Base-by-base conservation (phyloP, 1,140 invertebrate genomes). In the Metaphire vulgaris region DNA sequence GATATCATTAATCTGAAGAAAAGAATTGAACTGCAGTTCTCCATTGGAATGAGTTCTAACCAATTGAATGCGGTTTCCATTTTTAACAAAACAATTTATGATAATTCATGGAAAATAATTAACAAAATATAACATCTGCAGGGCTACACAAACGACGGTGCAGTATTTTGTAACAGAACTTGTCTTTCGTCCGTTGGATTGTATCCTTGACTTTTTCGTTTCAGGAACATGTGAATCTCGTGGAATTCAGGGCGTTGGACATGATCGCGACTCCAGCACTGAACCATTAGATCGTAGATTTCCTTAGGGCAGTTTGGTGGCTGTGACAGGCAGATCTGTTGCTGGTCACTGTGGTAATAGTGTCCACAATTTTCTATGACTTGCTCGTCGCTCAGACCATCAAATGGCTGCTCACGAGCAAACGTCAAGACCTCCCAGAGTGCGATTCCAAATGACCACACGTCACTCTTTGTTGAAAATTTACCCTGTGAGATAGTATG, bases 361-460 rank as follows among this genome's bases (percentile, higher is more conserved):
- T 85, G 82, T 75, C 81, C 82, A 72, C 83, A 84, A 74, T 86
- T 93, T 82, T 92, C 91, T 69, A 94, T 89, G 75, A 94, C 90
- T 81, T 91, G 91, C 81, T 92, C 90, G 87, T 94, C 92, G 65
- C 88, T 89, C 79, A 92, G 86, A 79, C 91, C 90, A 80, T 92
- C 90, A 83, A 90, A 93, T 28, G 92, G 92, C 80, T 93, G 92
- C 78, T 93, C 91, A 67, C 91, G 86, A 15, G 92, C 92, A 84
- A 93, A 93, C 16, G 92, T 93, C 79, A 96, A 86, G 70, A 95
- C 92, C 87, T 95, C 94, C 93, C 93, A 96, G 34, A 95, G 87
- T 64, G 92, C 91, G 0, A 95, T 92, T 29, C 91, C 93, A 83
- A 94, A 95, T 34, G 92, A 90, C 93, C 93, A 95, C 12, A 94